Conservation (phyloP, 2,797 vertebrate genomes). For the Dromococcyx pavoninus region DNA sequence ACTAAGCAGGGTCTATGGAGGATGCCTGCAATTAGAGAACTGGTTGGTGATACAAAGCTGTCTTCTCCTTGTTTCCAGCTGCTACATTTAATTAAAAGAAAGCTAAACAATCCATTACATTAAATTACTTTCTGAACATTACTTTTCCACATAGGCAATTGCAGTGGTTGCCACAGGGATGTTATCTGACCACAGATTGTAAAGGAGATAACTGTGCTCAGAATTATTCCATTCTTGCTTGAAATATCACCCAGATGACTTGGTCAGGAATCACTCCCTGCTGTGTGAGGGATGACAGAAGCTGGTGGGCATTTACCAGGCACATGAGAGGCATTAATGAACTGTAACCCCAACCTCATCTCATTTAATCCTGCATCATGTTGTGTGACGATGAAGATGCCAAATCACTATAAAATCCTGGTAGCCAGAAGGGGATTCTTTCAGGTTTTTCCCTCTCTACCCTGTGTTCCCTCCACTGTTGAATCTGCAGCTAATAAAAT, state of each 20-base stretch:
- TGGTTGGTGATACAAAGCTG: constrained; percentile 37
- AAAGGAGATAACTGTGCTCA: background rate
- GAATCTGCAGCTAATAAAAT: background rate
- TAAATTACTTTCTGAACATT: constrained; percentile 70
- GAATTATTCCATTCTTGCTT: constrained; percentile 25
- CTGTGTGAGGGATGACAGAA: background rate
- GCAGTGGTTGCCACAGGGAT: constrained; percentile 57
- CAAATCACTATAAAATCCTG: background rate
- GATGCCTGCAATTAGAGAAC: constrained; percentile 29
- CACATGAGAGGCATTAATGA: background rate
- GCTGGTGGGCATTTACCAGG: background rate
- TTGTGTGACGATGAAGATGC: background rate
- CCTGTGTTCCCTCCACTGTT: background rate
- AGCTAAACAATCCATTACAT: constrained; percentile 71
- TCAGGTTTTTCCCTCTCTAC: background rate
- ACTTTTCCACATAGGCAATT: constrained; percentile 44
- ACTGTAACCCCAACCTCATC: background rate
- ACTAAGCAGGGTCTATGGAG: background rate
- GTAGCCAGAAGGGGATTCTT: background rate
- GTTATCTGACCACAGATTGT: constrained; percentile 46
- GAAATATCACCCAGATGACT: background rate
- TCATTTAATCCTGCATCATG: background rate
- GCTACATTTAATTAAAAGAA: constrained; percentile 72
- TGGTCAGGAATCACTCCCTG: background rate
- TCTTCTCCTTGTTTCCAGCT: constrained; percentile 66